Conservation (phyloP, 2,888 invertebrate genomes). For the Phaonia tiefii region DNA sequence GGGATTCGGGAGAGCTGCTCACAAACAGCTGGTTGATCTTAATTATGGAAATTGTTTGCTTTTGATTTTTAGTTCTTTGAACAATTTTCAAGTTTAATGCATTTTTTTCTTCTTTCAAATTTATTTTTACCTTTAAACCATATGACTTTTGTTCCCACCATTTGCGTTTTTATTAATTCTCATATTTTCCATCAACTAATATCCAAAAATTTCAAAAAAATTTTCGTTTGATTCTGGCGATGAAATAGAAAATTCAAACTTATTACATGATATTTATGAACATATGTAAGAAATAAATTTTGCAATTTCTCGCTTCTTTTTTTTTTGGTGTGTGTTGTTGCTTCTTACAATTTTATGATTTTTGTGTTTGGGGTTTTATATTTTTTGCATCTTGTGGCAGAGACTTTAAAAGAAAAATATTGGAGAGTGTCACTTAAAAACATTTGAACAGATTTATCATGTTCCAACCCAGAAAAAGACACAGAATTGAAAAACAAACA, state of each 20-base stretch:
- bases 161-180: conserved; percentile 21
- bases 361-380: conserved; percentile 33
- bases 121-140: too few species aligned
- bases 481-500: too few species aligned
- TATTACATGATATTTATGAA: conserved; percentile 69
- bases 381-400: conserved; percentile 22
- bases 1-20: too few species aligned
- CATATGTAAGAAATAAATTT: conserved; percentile 71
- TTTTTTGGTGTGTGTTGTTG: not conserved
- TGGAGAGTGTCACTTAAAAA: conserved; percentile 67
- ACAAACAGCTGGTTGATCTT: too few species aligned
- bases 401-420: conserved; percentile 57
- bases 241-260: conserved; percentile 26
- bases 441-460: conserved; percentile 68
- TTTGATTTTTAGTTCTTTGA: too few species aligned
- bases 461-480: conserved; percentile 54
- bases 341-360: conserved; percentile 29
- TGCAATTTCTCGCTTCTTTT: conserved; percentile 35
- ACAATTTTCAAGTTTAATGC: too few species aligned
- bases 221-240: too few species aligned
- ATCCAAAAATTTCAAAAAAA: conserved; percentile 5
- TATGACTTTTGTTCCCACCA: conserved; percentile 18
- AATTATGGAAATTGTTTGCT: too few species aligned
- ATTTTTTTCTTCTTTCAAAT: too few species aligned
- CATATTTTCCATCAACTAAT: conserved; percentile 16